Base-by-base conservation (phyloP, 37 sponge, comb jelly and placozoan species). In the Trichoplax adhaerens region DNA sequence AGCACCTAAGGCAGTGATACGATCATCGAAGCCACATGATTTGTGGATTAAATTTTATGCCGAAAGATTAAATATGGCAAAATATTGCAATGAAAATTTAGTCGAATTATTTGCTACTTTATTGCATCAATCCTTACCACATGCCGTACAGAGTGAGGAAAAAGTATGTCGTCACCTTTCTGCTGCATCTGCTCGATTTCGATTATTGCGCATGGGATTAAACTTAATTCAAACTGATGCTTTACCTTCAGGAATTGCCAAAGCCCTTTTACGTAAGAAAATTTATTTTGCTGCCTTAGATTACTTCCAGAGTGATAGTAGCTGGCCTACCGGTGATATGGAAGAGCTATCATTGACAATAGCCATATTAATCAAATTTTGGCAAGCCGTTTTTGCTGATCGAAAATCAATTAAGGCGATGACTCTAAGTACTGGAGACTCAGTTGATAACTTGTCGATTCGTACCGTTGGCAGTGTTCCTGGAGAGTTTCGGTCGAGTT, bases 261-360 rank as follows among this genome's bases (percentile, higher is more conserved):
- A 75, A 61, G 81, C 76, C 7, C 65, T 89, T 4, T 69, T 89
- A 48, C 57, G 83, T 56, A 84, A 86, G 76, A 79, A 72, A 57
- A 66, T 86, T 62, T 89, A 89, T 68, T 79, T 77, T 62, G 66
- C 83, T 48, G 77, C 84, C 1, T 66, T 89, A 2, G 91, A 89
- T 76, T 86, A 77, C 72, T 89, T 89, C 62, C 68, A 77, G 90
- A 82, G 56, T 57, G 82, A 69, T 7, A 7, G 53, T 68, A 7
- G 12, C 62, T 72, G 74, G 74, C 55, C 55, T 3, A 56, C 55
- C 4, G 74, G 61, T 65, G 61, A 58, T 72, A 58, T 56, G 6
- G 50, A 65, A 65, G 65, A 3, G 55, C 3, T 72, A 65, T 49
- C 64, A 72, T 49, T 63, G 55, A 50, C 58, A 8, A 72, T 72